Evolutionary conservation across 2,797 vertebrate genomes (phyloP), one percentile per base, ranked within the genome.

Genomic region (Lepilemur septentrionalis): DNA sequence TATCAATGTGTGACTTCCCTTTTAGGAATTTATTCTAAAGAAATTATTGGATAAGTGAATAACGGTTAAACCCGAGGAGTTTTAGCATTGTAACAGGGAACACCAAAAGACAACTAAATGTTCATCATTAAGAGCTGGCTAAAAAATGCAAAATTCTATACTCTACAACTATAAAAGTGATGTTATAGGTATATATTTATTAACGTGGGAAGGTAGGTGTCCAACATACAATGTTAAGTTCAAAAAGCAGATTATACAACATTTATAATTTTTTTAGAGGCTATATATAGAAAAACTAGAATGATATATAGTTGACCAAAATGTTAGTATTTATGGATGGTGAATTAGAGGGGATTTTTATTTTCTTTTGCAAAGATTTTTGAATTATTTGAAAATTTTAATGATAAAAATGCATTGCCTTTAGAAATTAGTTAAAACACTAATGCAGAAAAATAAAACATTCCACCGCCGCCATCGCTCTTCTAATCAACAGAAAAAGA

Each of bases 361-460:
- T 28, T 92, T 85, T 86, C n/a, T 95, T 91, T 86, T n/a, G 2
- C 7, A 80, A 91, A 94, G 86, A 69, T 4, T 73, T 95, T 20
- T 85, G 22, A 93, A 78, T 83, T 25, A 76, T 87, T 94, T 89
- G 59, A 92, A 55, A 25, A 46, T 50, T 93, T 81, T 65, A 35
- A 46, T 78, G 75, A 76, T 91, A 55, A 92, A 88, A 69, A 79
- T 61, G 20, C 15, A 88, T 17, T 93, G 7, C 5, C 41, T 91
- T 93, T 63, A 91, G 63, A 93, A 96, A 92, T 61, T 7, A 85
- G 69, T 91, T 85, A 91, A 86, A 84, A 57, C 7, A 84, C 28
- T 87, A 76, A 67, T 81, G 28, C 17, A 52, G 28, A 89, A 85
- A 72, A 69, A 48, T 30, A 85, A 82, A 84, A 67, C 25, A 80